phyloP scores from a whole-genome alignment of 2,888 invertebrate genomes.

The Papilio gigon region DNA sequence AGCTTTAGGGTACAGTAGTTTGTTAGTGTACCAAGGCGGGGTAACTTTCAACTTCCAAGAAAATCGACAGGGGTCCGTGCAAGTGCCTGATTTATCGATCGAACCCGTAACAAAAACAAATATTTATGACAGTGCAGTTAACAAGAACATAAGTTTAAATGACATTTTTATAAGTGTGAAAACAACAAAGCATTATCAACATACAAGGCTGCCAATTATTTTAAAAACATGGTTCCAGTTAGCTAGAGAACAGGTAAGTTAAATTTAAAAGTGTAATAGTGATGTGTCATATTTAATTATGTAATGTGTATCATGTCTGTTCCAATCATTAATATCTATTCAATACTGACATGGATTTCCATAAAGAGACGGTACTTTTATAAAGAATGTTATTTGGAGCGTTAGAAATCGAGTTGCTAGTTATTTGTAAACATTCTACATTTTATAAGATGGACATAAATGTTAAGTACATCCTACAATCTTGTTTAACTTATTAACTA shows the following conservation, averaged over 20 bases:
- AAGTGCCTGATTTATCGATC: conserved; percentile 73
- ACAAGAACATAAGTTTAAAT: conserved; percentile 86
- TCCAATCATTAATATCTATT: neutral
- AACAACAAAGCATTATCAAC: conserved; percentile 94
- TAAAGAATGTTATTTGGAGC: neutral
- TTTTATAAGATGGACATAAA: neutral
- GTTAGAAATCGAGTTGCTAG: neutral
- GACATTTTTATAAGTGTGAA: conserved; percentile 98
- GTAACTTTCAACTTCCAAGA: conserved; percentile 78
- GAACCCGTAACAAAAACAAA: conserved; percentile 79
- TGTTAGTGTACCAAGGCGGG: conserved; percentile 84
- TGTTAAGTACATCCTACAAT: neutral
- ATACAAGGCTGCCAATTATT: conserved; percentile 91
- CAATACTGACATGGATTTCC: neutral
- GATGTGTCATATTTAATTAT: too few relatives aligned
- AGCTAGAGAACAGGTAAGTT: conserved; percentile 92
- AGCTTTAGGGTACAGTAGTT: conserved; percentile 83
- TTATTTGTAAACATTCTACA: neutral
- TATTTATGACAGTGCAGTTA: conserved; percentile 67
- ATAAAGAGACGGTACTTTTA: neutral
- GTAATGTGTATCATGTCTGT: too few relatives aligned
- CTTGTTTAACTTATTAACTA: neutral
- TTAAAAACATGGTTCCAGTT: conserved; percentile 97
- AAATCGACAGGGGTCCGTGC: conserved; percentile 71
- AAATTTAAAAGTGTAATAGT: conserved; percentile 31